These are phyloP conservation scores for Sorex maritimensis DNA, from an alignment of 2,797 vertebrate species.

Conservation along the genomic window DNA sequence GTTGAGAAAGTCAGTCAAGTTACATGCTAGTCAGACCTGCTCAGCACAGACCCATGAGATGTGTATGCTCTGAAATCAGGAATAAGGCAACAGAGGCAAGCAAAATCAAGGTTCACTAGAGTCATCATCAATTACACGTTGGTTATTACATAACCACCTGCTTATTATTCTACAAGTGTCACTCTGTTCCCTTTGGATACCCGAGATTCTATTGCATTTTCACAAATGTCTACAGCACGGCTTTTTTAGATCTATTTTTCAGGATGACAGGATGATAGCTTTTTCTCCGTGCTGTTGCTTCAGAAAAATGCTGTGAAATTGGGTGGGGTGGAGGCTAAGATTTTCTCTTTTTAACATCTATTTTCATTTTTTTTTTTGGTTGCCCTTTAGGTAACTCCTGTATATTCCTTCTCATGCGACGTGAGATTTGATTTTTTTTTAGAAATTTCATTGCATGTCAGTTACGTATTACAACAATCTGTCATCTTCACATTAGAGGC, in stretches of 20 bases:
- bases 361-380: neutral
- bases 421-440: conserved; percentile 70
- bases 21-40: conserved; percentile 65
- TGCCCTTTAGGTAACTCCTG: conserved; percentile 58
- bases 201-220: conserved; percentile 50
- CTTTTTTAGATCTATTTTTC: conserved; percentile 83
- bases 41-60: neutral
- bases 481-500: conserved; percentile 36
- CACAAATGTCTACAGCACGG: conserved; percentile 39
- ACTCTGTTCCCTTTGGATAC: conserved; percentile 33
- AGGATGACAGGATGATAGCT: conserved; percentile 34
- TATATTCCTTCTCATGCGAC: neutral
- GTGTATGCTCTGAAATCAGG: neutral
- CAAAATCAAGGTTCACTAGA: conserved; percentile 18
- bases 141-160: conserved; percentile 67
- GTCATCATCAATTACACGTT: neutral
- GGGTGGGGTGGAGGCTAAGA: neutral
- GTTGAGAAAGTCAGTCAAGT: conserved; percentile 51
- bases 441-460: conserved; percentile 71
- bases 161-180: conserved; percentile 72
- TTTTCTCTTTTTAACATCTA: conserved; percentile 40
- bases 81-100: neutral
- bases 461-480: conserved; percentile 26
- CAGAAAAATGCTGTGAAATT: conserved; percentile 59
- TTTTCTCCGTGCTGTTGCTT: conserved; percentile 64